Evolutionary conservation across 2,797 vertebrate genomes (phyloP), one percentile per base, ranked within the genome.

Genomic region (Tenualosa ilisha): DNA sequence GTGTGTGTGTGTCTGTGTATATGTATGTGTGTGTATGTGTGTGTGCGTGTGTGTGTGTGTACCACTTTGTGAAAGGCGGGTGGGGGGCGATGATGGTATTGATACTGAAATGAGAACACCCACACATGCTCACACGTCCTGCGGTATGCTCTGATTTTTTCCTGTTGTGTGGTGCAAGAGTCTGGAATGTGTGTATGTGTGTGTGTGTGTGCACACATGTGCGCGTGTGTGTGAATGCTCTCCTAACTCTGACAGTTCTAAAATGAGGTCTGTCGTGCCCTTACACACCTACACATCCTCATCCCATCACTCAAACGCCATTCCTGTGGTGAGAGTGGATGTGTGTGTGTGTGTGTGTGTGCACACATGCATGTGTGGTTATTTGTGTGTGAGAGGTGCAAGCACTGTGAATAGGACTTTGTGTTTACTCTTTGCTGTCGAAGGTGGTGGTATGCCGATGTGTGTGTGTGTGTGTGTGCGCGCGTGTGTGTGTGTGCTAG

Each of bases 401-500:
- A 56, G 17, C 54, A 6, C 17, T 56, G 54, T 56, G 54, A 68
- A 68, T 31, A 68, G 65, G 65, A 68, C 26, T 26, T 31, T 31
- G 31, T 68, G 26, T 31, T 68, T 37, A 8, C 65, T 13, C 65
- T 68, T 68, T 68, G 9, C 65, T 15, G 31, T 31, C 2, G 26
- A 26, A 68, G 26, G 31, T 31, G 31, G 26, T 31, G 24, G 31
- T 9, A 37, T 68, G 65, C 24, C 31, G 26, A 8, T 68, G 26
- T 68, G 24, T 37, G 65, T 68, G 65, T 31, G 26, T 37, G 63
- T 68, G 63, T 68, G 26, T 68, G 63, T 68, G 65, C 31, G 65
- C 37, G 26, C 37, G 65, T 68, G 65, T 68, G 65, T 68, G 65
- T 68, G 65, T 68, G 65, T 68, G 61, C n/a, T 65, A n/a, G n/a